Evolutionary conservation across 1,140 invertebrate species (phyloP), one percentile per base, ranked within the genome.

Genomic region (Bradysia coprophila): DNA sequence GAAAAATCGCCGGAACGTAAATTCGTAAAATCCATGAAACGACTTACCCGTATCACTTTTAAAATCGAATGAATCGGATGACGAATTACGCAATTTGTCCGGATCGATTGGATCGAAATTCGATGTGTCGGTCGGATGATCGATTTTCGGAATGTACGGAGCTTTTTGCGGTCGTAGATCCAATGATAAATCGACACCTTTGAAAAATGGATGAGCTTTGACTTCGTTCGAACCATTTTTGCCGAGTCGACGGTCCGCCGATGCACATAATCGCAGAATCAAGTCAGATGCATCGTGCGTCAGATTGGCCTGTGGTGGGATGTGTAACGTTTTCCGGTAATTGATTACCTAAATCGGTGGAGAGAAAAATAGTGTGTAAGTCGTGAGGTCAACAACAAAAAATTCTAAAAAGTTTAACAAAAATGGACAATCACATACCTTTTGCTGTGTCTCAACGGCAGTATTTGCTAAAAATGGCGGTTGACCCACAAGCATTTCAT

Each of bases 21-120:
- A 99, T 66, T 98, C 95, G 60, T 95, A 95, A 68, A 99, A 98
- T 28, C 93, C 94, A 54, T 89, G 94, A 66, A 94, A 94, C 28
- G 83, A 82, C 54, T 85, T 86, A 1, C 78, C 76, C 51, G 83
- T 81, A 52, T 84, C 77, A 41, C 66, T 66, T 11, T 22, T 36
- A 41, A 53, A 51, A 51, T 84, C 78, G 1, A 77, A 76, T 9
- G 77, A 74, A 43, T 61, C 56, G n/a, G 77, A 79, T 41, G 78
- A 75, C 0, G 78, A 81, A 54, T 82, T 81, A 16, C 80, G 68
- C 33, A 92, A 61, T 57, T 88, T 88, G 41, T 94, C 86, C 0
- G 84, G 82, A 64, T 94, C 88, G 32, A 91, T 81, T 0, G 89
- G 85, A 64, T 97, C 92, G 56, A 96, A 96, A 59, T 92, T 96